Evolutionary conservation across 1,140 invertebrate genomes (phyloP).

Genomic region (Diorhabda elongata): DNA sequence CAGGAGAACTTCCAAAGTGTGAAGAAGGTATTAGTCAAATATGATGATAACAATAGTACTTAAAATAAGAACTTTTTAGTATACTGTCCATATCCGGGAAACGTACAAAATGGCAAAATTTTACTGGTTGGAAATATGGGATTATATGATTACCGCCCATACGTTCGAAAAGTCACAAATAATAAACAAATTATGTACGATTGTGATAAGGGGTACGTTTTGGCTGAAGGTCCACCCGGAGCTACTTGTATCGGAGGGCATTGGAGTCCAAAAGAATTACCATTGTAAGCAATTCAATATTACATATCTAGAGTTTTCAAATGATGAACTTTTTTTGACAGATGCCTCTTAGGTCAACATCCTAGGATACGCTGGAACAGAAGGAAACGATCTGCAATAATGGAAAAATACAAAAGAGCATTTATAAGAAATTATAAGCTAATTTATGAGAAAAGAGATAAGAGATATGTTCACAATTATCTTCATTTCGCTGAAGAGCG

Average conservation of each 20-base stretch:
- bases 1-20: conserved; percentile 77
- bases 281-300: conserved; percentile 52
- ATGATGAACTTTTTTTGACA: conserved; percentile 35
- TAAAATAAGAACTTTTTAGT: conserved; percentile 52
- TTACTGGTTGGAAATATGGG: conserved; percentile 95
- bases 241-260: conserved; percentile 87
- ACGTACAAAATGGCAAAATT: conserved; percentile 86
- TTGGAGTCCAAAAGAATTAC: conserved; percentile 78
- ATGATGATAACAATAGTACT: no score
- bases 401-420: conserved; percentile 40
- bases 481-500: not conserved
- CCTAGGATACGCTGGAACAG: conserved; percentile 75
- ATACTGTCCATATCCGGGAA: conserved; percentile 91
- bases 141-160: conserved; percentile 93
- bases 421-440: conserved; percentile 34
- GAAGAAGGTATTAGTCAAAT: conserved; percentile 62
- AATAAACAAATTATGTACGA: conserved; percentile 97
- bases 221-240: conserved; percentile 83
- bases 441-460: conserved; percentile 23
- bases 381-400: conserved; percentile 57
- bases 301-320: not conserved
- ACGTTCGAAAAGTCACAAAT: conserved; percentile 84
- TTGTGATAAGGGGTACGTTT: conserved; percentile 85
- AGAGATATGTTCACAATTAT: conserved; percentile 26
- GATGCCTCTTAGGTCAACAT: conserved; percentile 76